phyloP scores from a whole-genome alignment of 1,140 invertebrate genomes.

The Dreissena rostriformis region DNA sequence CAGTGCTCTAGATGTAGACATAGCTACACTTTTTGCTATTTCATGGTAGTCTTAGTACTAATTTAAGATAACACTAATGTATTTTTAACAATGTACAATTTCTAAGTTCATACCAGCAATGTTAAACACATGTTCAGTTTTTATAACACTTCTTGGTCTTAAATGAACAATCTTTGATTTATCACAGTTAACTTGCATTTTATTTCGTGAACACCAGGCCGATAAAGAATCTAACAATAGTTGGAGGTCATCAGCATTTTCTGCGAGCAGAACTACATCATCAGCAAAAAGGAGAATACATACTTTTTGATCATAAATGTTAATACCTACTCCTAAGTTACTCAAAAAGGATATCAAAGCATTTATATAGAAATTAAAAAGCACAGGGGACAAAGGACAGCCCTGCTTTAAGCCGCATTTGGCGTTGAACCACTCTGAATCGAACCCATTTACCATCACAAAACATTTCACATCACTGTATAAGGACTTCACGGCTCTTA shows the following conservation, averaged over 20 bases:
- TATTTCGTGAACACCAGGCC: too few relatives aligned
- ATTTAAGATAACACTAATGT: conserved; percentile 1
- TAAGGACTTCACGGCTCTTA: conserved; percentile 13
- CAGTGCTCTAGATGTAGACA: neutral
- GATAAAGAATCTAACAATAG: too few relatives aligned
- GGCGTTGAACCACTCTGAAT: conserved; percentile 5
- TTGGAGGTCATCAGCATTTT: too few relatives aligned
- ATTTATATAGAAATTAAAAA: too few relatives aligned
- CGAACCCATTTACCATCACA: conserved; percentile 23
- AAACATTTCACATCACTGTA: conserved; percentile 2
- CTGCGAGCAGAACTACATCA: too few relatives aligned
- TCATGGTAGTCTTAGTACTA: neutral
- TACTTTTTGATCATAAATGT: too few relatives aligned
- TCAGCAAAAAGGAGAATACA: too few relatives aligned
- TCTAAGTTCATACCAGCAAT: neutral
- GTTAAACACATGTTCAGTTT: conserved; percentile 20
- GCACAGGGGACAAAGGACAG: too few relatives aligned
- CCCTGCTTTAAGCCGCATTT: conserved; percentile 9
- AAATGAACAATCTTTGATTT: conserved; percentile 31
- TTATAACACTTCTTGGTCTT: conserved; percentile 17
- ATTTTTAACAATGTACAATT: conserved; percentile 7
- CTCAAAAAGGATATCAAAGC: too few relatives aligned
- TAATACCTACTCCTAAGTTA: too few relatives aligned
- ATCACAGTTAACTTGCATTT: conserved; percentile 15
- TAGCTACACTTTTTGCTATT: conserved; percentile 12